Conservation (phyloP, 2,888 invertebrate species). For the Ochlodes sylvanus region DNA sequence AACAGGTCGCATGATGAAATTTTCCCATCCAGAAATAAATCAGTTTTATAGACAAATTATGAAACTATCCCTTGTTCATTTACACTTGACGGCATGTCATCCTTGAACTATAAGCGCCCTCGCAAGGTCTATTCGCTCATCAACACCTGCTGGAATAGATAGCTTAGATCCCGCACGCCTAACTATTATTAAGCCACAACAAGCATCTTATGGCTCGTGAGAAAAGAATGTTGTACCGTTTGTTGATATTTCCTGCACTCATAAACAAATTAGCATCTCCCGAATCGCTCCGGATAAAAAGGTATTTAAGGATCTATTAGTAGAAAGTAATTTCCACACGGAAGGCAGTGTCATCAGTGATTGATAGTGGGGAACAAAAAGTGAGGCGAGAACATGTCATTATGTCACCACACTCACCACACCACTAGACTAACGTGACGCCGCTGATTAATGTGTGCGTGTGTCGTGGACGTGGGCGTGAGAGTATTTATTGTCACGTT, state of each 20-base stretch:
- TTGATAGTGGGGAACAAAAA: slow-evolving; percentile 77
- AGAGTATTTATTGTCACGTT: slow-evolving; percentile 47
- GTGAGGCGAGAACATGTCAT: slow-evolving; percentile 72
- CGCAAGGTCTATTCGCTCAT: too few relatives aligned
- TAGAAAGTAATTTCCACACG: slow-evolving; percentile 71
- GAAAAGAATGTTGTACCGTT: slow-evolving; percentile 2
- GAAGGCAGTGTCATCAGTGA: slow-evolving; percentile 73
- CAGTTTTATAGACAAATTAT: too few relatives aligned
- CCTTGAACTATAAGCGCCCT: too few relatives aligned
- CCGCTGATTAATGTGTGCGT: slow-evolving; percentile 74
- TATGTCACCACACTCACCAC: slow-evolving; percentile 70
- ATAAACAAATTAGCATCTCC: slow-evolving; percentile 15
- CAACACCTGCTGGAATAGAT: too few relatives aligned
- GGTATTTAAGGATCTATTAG: slow-evolving; percentile 36
- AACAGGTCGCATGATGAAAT: too few relatives aligned
- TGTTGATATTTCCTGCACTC: neutral
- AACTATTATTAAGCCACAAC: too few relatives aligned
- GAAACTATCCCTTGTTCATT: too few relatives aligned
- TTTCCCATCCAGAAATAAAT: too few relatives aligned
- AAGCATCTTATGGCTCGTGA: neutral
- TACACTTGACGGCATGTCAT: too few relatives aligned
- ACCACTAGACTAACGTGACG: slow-evolving; percentile 51
- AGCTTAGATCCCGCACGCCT: too few relatives aligned
- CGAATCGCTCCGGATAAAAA: slow-evolving; percentile 21
- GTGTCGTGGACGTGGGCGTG: slow-evolving; percentile 49